Base-by-base conservation (phyloP, 2,113 vertebrate genomes). In the Aphelocoma coerulescens region DNA sequence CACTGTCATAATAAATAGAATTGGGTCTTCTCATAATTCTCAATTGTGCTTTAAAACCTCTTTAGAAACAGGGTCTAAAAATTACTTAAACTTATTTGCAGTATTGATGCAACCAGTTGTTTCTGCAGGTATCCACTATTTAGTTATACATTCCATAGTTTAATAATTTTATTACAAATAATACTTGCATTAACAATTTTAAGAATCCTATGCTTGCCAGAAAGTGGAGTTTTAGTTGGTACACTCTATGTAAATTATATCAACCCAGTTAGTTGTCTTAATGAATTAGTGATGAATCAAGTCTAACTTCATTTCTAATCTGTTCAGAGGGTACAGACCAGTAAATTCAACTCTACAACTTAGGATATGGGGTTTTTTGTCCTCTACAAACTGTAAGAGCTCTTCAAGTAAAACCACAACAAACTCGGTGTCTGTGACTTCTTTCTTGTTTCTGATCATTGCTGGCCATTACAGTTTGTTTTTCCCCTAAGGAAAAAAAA, bases 111-210 rank as follows among this genome's bases (percentile, higher is more conserved):
- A 98, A 94, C 95, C 65, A 54, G 72, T 97, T 90, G 94, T 97
- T 98, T 97, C 85, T 96, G 95, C 89, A 95, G 75, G 84, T 97
- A 91, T 95, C 78, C 95, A 83, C 86, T 96, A 81, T 97, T 97
- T 97, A 98, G 97, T 93, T 96, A 68, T 94, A 98, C 98, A 98
- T 98, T 98, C 98, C 98, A 97, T 95, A 94, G 96, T 96, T 97
- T 97, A 97, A 96, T 97, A 96, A 93, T 94, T 95, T 95, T 96
- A 92, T 95, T 90, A 67, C 66, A 96, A 97, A 94, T 80, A 95
- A 91, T 96, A 97, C 52, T 83, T 95, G 93, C 93, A 91, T 95
- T 96, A 97, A 97, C 88, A 93, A 94, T 86, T 91, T 89, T 91
- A 90, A 94, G 68, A 95, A 93, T 71, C 63, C 51, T 90, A 20